Base-by-base conservation (phyloP, 1,140 invertebrate genomes). In the Platorchestia sp. region DNA sequence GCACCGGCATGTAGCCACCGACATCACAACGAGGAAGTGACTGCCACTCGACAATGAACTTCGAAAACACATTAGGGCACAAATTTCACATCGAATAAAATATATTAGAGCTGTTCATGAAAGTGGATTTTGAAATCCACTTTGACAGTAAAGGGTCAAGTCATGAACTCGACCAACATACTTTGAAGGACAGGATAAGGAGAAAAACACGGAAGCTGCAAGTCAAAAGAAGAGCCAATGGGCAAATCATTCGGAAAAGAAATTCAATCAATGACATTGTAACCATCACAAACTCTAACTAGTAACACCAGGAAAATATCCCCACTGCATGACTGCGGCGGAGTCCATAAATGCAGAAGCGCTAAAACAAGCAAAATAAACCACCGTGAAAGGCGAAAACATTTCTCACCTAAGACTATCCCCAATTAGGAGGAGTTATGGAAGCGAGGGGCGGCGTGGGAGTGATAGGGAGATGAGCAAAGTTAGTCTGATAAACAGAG, bases 401-500 rank as follows among this genome's bases (percentile, higher is more conserved):
- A 89, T 89, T 89, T 27, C 41, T 89, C 87, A 89, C 41, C 43
- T 89, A 44, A 89, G 87, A 89, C 87, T 89, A 89, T 42, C 87
- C 36, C 41, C 87, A 89, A 89, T 89, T 89, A 89, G 3, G 87
- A 43, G 87, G 87, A 89, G 36, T 89, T 42, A 89, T 43, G 41
- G 87, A 89, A 89, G 41, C 43, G 87, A 89, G 87, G 87, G 87
- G 87, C n/a, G 87, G 43, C 41, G 87, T 42, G 87, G 87, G 43
- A 44, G 41, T 89, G 42, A 89, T 89, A 89, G 87, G 43, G 41
- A 42, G 87, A 42, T 89, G 87, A 89, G 87, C 41, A 27, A 89
- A 89, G 87, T 89, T 89, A 89, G 87, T 41, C n/a, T 41, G 87
- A 89, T 89, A 41, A 89, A 89, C 87, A 42, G 87, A 89, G 87